Percentiles rank a stretch among this genome's conserved stretches.
Evolutionary conservation across 2,113 vertebrate species (phyloP).

Genomic region (Mohoua ochrocephala): DNA sequence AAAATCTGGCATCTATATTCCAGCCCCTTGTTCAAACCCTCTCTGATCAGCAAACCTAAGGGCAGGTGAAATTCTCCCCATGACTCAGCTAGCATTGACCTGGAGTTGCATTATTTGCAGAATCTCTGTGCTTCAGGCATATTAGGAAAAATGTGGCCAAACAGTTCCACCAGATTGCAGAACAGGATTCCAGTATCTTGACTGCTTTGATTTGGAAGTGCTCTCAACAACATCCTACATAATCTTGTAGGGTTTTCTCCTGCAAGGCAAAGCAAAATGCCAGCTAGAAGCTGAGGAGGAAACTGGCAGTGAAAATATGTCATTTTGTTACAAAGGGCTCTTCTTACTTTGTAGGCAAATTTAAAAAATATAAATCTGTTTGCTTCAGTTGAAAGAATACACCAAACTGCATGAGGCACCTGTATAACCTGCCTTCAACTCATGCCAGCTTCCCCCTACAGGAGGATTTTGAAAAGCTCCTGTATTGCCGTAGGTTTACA

Average conservation of each 20-base stretch:
- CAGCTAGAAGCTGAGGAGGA: background rate
- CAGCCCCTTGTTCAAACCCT: background rate
- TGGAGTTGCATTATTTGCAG: background rate
- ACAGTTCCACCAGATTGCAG: constrained; percentile 13
- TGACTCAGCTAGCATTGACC: background rate
- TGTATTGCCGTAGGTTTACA: background rate
- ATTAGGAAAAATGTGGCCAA: constrained; percentile 22
- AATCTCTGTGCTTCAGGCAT: constrained; percentile 23
- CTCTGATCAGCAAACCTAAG: background rate
- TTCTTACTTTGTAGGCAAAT: background rate
- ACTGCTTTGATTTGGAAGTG: constrained; percentile 7
- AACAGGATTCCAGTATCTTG: constrained; percentile 41
- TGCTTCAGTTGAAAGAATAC: background rate
- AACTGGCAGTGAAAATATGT: constrained; percentile 24
- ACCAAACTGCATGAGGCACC: background rate
- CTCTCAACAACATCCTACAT: background rate
- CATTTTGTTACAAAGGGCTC: background rate
- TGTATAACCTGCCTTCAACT: background rate
- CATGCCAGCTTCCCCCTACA: background rate
- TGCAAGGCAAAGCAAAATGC: background rate
- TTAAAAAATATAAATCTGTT: background rate
- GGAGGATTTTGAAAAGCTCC: background rate
- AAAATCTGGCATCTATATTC: background rate
- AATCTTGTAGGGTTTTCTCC: background rate
- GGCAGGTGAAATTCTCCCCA: background rate